A percentile compares a stretch with the other conserved stretches of the same genome.
Evolutionary conservation across 2,113 vertebrate genomes (phyloP).

Genomic region (Notiomystis cincta): DNA sequence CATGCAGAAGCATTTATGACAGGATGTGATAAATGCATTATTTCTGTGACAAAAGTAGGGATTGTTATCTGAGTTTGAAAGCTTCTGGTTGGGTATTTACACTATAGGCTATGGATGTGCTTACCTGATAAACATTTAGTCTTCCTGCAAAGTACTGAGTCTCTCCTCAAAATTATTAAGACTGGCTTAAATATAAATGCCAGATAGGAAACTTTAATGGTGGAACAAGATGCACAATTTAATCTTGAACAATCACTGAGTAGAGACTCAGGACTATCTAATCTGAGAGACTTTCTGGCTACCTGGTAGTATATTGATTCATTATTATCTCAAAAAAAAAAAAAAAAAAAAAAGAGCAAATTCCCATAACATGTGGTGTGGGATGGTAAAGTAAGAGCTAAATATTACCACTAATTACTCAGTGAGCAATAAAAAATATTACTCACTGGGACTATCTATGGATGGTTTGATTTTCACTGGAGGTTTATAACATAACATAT

Average conservation of each 20-base stretch:
- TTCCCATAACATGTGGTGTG: background rate
- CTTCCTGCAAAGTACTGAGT: background rate
- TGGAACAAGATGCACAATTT: background rate
- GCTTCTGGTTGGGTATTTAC: background rate
- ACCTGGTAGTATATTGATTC: background rate
- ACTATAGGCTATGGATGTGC: background rate
- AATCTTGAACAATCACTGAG: background rate
- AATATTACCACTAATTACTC: background rate
- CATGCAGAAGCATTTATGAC: background rate
- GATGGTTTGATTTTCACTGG: background rate
- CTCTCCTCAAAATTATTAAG: background rate
- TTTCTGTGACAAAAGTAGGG: background rate
- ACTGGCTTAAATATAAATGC: background rate
- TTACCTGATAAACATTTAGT: background rate
- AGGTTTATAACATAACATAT: background rate
- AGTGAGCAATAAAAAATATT: background rate
- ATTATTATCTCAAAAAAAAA: background rate
- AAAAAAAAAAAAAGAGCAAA: background rate
- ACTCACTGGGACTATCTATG: background rate
- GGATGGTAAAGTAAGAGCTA: background rate
- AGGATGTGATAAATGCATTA: background rate
- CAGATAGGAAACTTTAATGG: background rate
- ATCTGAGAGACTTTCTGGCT: background rate
- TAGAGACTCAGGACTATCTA: background rate
- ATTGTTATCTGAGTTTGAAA: background rate